These are phyloP conservation scores for Megaceryle maxima DNA, from an alignment of 2,113 vertebrate species.

Conservation along the genomic window DNA sequence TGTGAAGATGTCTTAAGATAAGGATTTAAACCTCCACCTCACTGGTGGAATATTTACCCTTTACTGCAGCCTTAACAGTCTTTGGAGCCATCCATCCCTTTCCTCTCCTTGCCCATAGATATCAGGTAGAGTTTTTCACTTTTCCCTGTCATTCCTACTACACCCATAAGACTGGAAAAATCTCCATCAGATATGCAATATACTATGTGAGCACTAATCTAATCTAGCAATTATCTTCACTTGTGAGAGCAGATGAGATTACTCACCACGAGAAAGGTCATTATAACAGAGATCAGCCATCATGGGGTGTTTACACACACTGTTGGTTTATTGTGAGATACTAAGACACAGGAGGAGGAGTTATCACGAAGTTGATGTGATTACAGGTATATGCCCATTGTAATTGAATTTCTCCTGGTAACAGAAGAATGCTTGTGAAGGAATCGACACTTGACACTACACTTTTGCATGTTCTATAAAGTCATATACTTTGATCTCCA, in stretches of 20 bases:
- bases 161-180: neutral
- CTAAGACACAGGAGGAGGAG: conserved; percentile 5
- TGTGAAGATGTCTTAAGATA: neutral
- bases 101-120: neutral
- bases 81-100: neutral
- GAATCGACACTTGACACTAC: neutral
- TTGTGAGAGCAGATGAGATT: conserved; percentile 40
- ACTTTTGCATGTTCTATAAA: neutral
- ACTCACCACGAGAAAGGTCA: conserved; percentile 52
- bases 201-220: conserved; percentile 22
- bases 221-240: conserved; percentile 44
- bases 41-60: neutral
- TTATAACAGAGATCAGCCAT: conserved; percentile 24
- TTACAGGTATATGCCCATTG: conserved; percentile 39
- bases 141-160: neutral
- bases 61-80: neutral
- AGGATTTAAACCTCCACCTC: neutral
- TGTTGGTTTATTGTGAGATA: neutral
- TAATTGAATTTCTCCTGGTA: conserved; percentile 19
- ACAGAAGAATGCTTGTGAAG: neutral
- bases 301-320: conserved; percentile 58
- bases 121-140: neutral
- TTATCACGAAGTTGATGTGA: neutral
- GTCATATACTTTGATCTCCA: neutral
- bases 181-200: neutral